Evolutionary conservation across 1,140 invertebrate species (phyloP).

Genomic region (Drosophila bocki): DNA sequence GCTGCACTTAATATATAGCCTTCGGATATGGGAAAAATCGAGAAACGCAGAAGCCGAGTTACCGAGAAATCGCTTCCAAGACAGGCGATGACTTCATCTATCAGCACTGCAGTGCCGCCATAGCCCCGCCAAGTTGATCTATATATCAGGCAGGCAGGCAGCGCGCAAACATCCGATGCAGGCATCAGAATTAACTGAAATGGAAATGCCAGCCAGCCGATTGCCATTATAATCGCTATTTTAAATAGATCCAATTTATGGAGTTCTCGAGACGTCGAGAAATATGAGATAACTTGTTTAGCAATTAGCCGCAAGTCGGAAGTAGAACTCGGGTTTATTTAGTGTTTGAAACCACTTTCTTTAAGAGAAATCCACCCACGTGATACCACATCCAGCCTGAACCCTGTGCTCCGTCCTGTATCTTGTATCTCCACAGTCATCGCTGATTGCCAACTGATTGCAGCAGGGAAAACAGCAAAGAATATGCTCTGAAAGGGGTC

Average conservation of each 20-base stretch:
- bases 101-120: constrained; percentile 32
- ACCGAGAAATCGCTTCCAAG: constrained; percentile 32
- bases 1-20: constrained; percentile 1
- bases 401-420: not conserved
- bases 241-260: constrained; percentile 35
- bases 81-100: constrained; percentile 49
- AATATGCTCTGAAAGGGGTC: constrained; percentile 57
- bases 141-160: constrained; percentile 26
- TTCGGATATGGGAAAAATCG: constrained; percentile 1
- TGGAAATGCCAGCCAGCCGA: constrained; percentile 36
- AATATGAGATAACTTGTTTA: constrained; percentile 21
- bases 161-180: constrained; percentile 11
- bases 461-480: constrained; percentile 28
- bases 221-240: constrained; percentile 34
- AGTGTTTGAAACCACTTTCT: not conserved
- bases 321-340: constrained; percentile 6
- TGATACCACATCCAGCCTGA: too few species aligned
- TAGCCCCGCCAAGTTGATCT: constrained; percentile 18
- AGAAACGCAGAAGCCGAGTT: not conserved
- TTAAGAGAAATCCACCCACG: not conserved
- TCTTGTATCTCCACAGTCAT: constrained; percentile 9
- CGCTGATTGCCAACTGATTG: constrained; percentile 66
- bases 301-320: constrained; percentile 16
- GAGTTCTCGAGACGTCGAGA: constrained; percentile 15
- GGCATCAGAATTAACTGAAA: constrained; percentile 57